Conservation (phyloP, 2,888 invertebrate genomes). For the Metallyticus violacea region DNA sequence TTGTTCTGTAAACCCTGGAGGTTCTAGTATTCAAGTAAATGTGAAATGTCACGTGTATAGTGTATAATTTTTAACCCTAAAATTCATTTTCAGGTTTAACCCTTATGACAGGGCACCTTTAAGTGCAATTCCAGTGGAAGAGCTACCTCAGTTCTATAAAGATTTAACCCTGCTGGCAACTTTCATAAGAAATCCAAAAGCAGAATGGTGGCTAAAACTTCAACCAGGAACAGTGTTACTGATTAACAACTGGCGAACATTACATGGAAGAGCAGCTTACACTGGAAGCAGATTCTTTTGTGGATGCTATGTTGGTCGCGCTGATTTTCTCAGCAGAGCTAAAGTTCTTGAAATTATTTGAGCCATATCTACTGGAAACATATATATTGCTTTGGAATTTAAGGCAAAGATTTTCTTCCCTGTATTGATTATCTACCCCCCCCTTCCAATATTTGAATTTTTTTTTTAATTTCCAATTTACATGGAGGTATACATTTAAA, state of each 20-base stretch:
- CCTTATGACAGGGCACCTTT: conserved; percentile 69
- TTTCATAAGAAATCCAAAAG: conserved; percentile 51
- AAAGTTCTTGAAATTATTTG: conserved; percentile 37
- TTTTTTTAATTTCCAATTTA: no score
- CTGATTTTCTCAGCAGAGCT: conserved; percentile 65
- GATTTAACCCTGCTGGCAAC: conserved; percentile 54
- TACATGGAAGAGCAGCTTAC: conserved; percentile 71
- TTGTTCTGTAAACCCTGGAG: no score
- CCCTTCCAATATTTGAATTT: no score
- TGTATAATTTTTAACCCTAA: no score
- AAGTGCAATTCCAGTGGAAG: conserved; percentile 50
- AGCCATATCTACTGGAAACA: background rate
- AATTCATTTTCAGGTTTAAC: conserved; percentile 56
- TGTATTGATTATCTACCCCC: no score
- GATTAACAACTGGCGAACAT: conserved; percentile 75
- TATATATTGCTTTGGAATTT: background rate
- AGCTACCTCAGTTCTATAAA: conserved; percentile 60
- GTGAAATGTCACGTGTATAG: no score
- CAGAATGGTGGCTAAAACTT: conserved; percentile 60
- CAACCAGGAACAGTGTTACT: conserved; percentile 67
- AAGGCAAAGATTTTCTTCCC: background rate
- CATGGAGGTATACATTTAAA: no score
- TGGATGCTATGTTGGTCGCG: conserved; percentile 71
- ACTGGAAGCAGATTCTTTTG: conserved; percentile 63
- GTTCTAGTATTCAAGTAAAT: no score